These are phyloP conservation scores for Napeogenes inachia DNA, from an alignment of 2,888 invertebrate species.

Conservation along the genomic window DNA sequence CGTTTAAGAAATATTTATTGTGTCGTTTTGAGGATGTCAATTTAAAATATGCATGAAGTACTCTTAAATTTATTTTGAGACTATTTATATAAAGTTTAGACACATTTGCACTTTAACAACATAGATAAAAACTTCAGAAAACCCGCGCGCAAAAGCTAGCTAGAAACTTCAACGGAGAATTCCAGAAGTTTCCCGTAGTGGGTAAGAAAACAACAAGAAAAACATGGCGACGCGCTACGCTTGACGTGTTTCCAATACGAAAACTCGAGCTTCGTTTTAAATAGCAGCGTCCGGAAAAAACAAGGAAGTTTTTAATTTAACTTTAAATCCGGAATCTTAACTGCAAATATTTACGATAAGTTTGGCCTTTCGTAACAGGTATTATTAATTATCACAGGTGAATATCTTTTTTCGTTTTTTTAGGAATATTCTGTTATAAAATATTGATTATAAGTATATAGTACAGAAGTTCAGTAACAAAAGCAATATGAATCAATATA, in stretches of 20 bases:
- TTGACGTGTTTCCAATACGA: conserved; percentile 58
- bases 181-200: conserved; percentile 29
- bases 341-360: conserved; percentile 18
- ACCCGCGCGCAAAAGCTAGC: conserved; percentile 20
- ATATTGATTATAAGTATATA: too few species aligned
- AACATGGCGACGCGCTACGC: conserved; percentile 42
- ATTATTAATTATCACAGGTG: neutral
- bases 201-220: conserved; percentile 44
- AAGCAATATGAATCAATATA: too few species aligned
- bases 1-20: too few species aligned
- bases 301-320: conserved; percentile 37
- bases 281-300: conserved; percentile 32
- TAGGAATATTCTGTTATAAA: neutral
- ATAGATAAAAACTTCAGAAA: conserved; percentile 2
- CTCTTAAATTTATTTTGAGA: neutral
- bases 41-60: neutral
- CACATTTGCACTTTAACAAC: conserved; percentile 3
- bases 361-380: neutral
- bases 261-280: conserved; percentile 28
- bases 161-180: conserved; percentile 19
- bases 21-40: too few species aligned
- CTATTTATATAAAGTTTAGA: conserved; percentile 5
- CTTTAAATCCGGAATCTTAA: conserved; percentile 30
- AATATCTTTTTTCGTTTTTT: neutral
- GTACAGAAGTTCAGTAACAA: too few species aligned